Evolutionary conservation across 2,888 invertebrate genomes (phyloP).

Genomic region (Parnassius mnemosyne): DNA sequence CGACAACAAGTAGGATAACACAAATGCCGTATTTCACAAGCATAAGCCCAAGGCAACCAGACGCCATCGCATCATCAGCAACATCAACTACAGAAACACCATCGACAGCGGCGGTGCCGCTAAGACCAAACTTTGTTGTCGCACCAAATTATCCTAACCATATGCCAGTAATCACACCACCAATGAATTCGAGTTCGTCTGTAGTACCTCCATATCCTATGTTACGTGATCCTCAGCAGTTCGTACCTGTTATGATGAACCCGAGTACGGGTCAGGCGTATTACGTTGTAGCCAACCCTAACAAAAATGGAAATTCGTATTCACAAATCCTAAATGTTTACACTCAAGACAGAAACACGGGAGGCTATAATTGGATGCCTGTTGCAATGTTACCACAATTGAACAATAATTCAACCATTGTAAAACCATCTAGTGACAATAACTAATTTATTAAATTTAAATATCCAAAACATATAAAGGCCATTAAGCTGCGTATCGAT

Average conservation of each 20-base stretch:
- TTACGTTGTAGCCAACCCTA: neutral
- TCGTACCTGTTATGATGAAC: neutral
- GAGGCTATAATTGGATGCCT: constrained; percentile 2
- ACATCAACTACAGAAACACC: neutral
- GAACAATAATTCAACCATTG: neutral
- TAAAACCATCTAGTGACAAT: neutral
- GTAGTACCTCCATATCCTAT: neutral
- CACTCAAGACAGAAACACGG: neutral
- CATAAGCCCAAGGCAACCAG: neutral
- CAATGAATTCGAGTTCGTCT: neutral
- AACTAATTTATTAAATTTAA: too few species aligned
- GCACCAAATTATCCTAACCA: neutral
- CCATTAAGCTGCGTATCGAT: too few species aligned
- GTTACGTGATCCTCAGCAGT: neutral
- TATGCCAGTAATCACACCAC: too few species aligned
- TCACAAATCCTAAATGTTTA: neutral
- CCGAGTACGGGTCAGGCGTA: neutral
- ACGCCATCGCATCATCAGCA: neutral
- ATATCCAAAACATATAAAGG: too few species aligned
- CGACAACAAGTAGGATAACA: neutral
- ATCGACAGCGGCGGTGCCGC: neutral
- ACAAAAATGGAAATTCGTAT: neutral
- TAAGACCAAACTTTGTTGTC: neutral
- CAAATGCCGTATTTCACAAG: neutral
- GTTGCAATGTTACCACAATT: neutral